Base-by-base conservation (phyloP, 2,797 vertebrate species). In the Urocyon cinereoargenteus region DNA sequence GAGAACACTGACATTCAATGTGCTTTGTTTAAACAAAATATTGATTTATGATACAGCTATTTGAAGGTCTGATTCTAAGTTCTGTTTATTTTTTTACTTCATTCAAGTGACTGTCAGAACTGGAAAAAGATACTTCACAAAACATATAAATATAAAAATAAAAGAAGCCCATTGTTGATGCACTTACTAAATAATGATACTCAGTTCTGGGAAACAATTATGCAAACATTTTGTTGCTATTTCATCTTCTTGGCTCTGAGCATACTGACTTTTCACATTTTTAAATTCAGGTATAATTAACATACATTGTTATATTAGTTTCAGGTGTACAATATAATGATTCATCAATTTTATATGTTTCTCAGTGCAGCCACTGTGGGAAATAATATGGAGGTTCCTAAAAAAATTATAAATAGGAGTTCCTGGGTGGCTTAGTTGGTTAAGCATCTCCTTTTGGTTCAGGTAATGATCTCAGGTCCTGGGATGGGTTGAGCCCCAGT, bases 71-170 rank as follows among this genome's bases (percentile, higher is more conserved):
- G n/a, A 89, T 93, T 89, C 49, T 91, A 89, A 94, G 31, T 59
- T 70, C 24, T 94, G 1, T 87, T 95, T 75, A 77, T 24, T 96
- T 96, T 87, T 96, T 40, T 82, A 88, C 31, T 91, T 96, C 66
- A 93, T 92, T 94, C 84, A 91, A 94, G 62, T 91, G 70, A 70
- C 24, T 55, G 31, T 75, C 40, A 36, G 59, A 88, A 24, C 66
- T 68, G 70, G 78, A 57, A 88, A 81, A 77, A 40, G 24, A 72
- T 78, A 62, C 40, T 49, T 97, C n/a, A 78, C 19, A 91, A 90
- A 85, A 68, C 4, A 70, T 15, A 61, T 34, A 34, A 31, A 64
- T 81, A 68, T 86, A 45, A 75, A 96, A 94, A 85, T 91, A 81
- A 89, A 91, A 91, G 57, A 90, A 84, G 8, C 70, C 2, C n/a